Conservation (phyloP, 2,888 invertebrate genomes). For the Drosophila eohydei region DNA sequence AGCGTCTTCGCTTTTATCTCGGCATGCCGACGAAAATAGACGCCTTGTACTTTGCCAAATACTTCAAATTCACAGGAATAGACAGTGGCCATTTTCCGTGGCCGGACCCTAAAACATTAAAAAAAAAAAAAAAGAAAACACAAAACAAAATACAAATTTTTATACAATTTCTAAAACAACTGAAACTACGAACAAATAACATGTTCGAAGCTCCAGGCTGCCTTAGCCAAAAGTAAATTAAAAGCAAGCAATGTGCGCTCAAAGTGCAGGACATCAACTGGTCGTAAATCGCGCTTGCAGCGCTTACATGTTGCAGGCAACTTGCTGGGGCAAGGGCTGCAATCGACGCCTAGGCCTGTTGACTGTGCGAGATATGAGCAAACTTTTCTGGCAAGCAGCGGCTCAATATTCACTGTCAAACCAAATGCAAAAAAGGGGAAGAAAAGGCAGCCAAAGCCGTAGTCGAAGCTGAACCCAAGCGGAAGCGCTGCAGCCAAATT, state of each 20-base stretch:
- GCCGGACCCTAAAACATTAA: background rate
- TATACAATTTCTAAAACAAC: background rate
- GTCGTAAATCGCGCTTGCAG: conserved; percentile 8
- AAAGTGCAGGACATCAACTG: background rate
- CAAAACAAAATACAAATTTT: conserved; percentile 5
- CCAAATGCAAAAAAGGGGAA: conserved; percentile 15
- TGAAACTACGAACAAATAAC: background rate
- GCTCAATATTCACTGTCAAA: conserved; percentile 41
- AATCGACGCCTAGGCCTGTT: conserved; percentile 48
- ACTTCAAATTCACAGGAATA: conserved; percentile 76
- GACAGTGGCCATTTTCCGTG: conserved; percentile 48
- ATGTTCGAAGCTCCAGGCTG: background rate
- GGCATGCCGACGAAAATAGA: conserved; percentile 86
- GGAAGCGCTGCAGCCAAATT: conserved; percentile 47
- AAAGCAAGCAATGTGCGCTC: too few relatives aligned
- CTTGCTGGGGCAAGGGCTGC: conserved; percentile 29
- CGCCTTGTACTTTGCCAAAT: conserved; percentile 79
- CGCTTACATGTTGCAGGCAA: conserved; percentile 39
- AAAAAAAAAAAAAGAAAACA: background rate
- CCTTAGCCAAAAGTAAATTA: background rate
- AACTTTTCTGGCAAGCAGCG: conserved; percentile 54
- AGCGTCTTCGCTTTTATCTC: conserved; percentile 86
- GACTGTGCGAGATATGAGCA: conserved; percentile 59
- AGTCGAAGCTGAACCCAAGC: conserved; percentile 25
- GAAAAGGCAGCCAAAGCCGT: conserved; percentile 22